These are phyloP conservation scores for Ammodytes dubius DNA, from an alignment of 2,113 vertebrate species.

Conservation along the genomic window DNA sequence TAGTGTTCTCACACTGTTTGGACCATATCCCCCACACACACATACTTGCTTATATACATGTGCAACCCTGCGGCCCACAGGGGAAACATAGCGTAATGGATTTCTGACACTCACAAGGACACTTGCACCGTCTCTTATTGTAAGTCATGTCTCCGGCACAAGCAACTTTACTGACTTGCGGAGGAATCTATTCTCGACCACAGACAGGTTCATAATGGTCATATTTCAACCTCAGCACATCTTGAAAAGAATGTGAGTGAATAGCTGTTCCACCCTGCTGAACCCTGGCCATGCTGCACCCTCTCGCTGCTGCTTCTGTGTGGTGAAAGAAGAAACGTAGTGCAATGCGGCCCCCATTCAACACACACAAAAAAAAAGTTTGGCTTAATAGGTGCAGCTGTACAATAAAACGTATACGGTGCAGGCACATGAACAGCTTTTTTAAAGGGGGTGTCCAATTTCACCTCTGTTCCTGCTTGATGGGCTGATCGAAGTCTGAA, in stretches of 20 bases:
- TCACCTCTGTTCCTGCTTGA: conserved; percentile 46
- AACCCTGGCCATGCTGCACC: conserved; percentile 36
- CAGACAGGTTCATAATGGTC: conserved; percentile 78
- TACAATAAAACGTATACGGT: conserved; percentile 28
- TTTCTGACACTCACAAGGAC: conserved; percentile 77
- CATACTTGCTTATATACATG: conserved; percentile 34
- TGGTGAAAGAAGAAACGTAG: conserved; percentile 23
- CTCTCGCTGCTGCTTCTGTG: conserved; percentile 48
- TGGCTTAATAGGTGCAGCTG: conserved; percentile 31
- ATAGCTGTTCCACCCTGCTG: conserved; percentile 62
- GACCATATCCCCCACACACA: neutral
- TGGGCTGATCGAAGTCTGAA: conserved; percentile 67
- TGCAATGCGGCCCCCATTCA: conserved; percentile 7
- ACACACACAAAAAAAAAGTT: conserved; percentile 41
- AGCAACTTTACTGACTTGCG: conserved; percentile 70
- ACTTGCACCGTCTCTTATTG: conserved; percentile 60
- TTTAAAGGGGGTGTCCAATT: neutral
- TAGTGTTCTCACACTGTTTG: conserved; percentile 20
- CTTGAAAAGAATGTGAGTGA: conserved; percentile 70
- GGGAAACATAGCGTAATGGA: conserved; percentile 69
- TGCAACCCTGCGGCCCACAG: conserved; percentile 47
- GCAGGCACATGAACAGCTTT: neutral
- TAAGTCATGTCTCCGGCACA: conserved; percentile 71
- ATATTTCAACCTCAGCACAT: conserved; percentile 74
- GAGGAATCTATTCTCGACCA: conserved; percentile 73